Evolutionary conservation across 2,113 vertebrate genomes (phyloP).

Genomic region (Lepus europaeus): DNA sequence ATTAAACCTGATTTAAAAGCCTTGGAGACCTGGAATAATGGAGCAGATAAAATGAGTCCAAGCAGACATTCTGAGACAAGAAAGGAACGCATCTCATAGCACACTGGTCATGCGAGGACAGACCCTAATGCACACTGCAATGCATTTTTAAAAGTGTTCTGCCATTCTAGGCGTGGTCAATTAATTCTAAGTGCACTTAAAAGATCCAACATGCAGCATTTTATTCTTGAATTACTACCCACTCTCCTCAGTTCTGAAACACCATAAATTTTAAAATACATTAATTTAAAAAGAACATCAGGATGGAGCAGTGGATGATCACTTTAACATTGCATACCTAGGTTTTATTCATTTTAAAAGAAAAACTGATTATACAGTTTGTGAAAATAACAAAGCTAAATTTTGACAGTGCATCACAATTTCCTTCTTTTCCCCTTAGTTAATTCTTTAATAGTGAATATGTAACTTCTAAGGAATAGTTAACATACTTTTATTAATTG

Average conservation of each 20-base stretch:
- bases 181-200: neutral
- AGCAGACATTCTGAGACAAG: neutral
- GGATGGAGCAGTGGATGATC: neutral
- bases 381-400: neutral
- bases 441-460: neutral
- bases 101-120: neutral
- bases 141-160: neutral
- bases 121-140: accelerated
- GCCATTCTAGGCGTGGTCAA: neutral
- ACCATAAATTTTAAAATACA: neutral
- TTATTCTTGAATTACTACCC: neutral
- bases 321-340: neutral
- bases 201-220: neutral
- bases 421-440: neutral
- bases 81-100: accelerated
- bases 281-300: neutral
- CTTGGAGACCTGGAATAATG: neutral
- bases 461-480: neutral
- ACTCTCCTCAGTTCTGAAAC: neutral
- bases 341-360: neutral
- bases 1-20: neutral
- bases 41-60: neutral
- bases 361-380: neutral
- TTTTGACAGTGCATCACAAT: neutral
- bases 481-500: neutral